Conservation (phyloP, 1,140 invertebrate species). For the Adelges cooleyi region DNA sequence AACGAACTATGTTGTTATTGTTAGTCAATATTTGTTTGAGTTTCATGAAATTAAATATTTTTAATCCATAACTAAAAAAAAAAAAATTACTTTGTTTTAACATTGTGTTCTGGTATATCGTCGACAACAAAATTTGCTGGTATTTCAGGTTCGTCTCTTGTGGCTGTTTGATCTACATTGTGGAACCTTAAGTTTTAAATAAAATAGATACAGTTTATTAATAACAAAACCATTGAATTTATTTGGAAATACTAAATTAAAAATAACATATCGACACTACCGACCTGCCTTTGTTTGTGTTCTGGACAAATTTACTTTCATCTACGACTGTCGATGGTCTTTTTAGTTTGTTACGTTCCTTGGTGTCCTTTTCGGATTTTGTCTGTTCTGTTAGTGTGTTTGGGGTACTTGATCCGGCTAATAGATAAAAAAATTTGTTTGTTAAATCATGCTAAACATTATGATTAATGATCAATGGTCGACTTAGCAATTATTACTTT, state of each 20-base stretch:
- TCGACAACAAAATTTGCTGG: background rate
- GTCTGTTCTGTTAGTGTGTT: background rate
- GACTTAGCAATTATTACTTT: conserved; percentile 5
- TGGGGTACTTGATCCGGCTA: too few relatives aligned
- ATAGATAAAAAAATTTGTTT: too few relatives aligned
- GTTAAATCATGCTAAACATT: too few relatives aligned
- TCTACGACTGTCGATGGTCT: background rate
- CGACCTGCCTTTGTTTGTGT: conserved; percentile 3
- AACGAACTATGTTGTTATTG: background rate
- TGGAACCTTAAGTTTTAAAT: background rate
- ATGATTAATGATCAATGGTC: too few relatives aligned
- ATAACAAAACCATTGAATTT: too few relatives aligned
- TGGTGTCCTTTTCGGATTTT: background rate
- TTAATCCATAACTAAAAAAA: too few relatives aligned
- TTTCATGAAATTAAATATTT: too few relatives aligned
- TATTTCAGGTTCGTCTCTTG: conserved; percentile 10
- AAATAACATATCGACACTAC: background rate
- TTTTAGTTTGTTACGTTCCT: conserved; percentile 2
- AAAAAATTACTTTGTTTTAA: background rate
- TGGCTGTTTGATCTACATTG: background rate
- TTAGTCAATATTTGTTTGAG: too few relatives aligned
- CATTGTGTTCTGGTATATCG: conserved; percentile 6
- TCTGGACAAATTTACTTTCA: conserved; percentile 16
- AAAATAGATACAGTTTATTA: too few relatives aligned
- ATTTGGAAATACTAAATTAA: too few relatives aligned